phyloP scores from a whole-genome alignment of 2,797 vertebrate genomes.

The Cheirogaleus major region DNA sequence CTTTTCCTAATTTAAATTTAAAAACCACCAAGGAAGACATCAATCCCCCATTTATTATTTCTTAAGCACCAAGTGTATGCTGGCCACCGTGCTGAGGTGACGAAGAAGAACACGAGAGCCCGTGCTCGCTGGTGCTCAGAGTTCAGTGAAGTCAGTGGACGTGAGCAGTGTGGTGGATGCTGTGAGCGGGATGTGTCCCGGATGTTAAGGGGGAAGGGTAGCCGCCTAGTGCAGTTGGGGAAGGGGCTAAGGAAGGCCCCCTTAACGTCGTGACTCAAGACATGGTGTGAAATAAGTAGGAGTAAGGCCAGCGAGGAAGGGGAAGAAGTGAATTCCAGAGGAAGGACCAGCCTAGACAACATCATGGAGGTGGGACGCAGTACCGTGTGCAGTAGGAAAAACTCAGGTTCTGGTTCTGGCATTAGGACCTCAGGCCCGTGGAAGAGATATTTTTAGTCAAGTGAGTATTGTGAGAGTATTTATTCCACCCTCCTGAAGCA shows the following conservation, averaged over 20 bases:
- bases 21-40: not conserved
- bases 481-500: constrained; percentile 44
- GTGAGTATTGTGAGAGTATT: not conserved
- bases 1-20: constrained; percentile 35
- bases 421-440: not conserved
- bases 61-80: not conserved
- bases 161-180: not conserved
- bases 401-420: not conserved
- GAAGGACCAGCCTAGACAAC: not conserved
- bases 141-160: not conserved
- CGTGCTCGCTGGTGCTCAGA: not conserved
- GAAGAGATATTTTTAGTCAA: constrained; percentile 45
- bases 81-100: not conserved
- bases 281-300: not conserved
- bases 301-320: not conserved
- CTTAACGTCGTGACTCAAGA: not conserved
- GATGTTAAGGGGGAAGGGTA: not conserved
- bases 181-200: not conserved
- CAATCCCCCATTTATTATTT: not conserved
- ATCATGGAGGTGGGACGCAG: not conserved
- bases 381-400: not conserved
- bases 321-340: not conserved
- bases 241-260: not conserved
- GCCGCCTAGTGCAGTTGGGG: too few species aligned
- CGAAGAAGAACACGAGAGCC: not conserved